These are phyloP conservation scores for Andrena camellia DNA, from an alignment of 2,888 invertebrate species.

Conservation along the genomic window DNA sequence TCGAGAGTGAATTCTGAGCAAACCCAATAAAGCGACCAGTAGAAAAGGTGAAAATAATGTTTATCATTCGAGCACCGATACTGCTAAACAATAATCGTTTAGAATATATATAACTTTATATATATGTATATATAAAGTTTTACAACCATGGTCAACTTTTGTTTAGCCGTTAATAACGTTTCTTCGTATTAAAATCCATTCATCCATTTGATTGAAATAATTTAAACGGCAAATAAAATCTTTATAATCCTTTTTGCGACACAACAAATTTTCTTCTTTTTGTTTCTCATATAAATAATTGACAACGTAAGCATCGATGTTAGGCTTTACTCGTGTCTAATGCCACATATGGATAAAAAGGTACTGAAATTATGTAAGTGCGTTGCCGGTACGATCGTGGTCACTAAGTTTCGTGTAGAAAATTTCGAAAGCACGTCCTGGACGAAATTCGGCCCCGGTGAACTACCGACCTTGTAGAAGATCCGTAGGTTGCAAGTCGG, in stretches of 20 bases:
- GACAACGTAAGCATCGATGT: slow-evolving; percentile 70
- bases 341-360: slow-evolving; percentile 93
- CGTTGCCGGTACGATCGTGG: slow-evolving; percentile 92
- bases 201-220: slow-evolving; percentile 49
- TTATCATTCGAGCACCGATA: slow-evolving; percentile 58
- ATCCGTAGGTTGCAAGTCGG: slow-evolving; percentile 91
- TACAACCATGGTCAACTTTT: slow-evolving; percentile 50
- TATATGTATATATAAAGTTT: slow-evolving; percentile 43
- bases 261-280: slow-evolving; percentile 46
- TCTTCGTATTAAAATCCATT: slow-evolving; percentile 49
- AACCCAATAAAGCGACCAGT: slow-evolving; percentile 63
- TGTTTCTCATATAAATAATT: slow-evolving; percentile 68
- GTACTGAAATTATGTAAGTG: slow-evolving; percentile 93
- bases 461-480: slow-evolving; percentile 90
- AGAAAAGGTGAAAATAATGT: slow-evolving; percentile 63
- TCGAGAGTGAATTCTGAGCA: slow-evolving; percentile 59
- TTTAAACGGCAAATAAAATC: slow-evolving; percentile 56
- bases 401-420: slow-evolving; percentile 86
- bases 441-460: slow-evolving; percentile 85
- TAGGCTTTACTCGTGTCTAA: slow-evolving; percentile 88
- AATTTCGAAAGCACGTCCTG: slow-evolving; percentile 82
- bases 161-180: slow-evolving; percentile 44
- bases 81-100: slow-evolving; percentile 54
- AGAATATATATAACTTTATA: slow-evolving; percentile 31
- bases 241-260: slow-evolving; percentile 39